Base-by-base conservation (phyloP, 2,888 invertebrate species). In the Mylabris sibirica region DNA sequence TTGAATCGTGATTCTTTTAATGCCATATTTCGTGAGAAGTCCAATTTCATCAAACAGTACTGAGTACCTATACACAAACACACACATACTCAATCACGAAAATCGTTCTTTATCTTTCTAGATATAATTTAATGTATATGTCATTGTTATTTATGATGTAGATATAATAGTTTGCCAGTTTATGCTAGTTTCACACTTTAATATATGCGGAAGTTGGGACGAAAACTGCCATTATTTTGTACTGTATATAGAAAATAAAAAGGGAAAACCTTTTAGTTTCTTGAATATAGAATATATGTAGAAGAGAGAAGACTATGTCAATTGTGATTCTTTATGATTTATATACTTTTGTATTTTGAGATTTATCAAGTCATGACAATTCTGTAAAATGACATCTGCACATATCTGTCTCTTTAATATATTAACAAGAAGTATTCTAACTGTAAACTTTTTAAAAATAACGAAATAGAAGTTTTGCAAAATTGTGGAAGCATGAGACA, bases 1-100 rank as follows among this genome's bases (percentile, higher is more conserved):
- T 83, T 80, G 84, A 86, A 87, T 89, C 89, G 89, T 89, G 89
- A 87, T 86, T 89, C 88, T 88, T 87, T 87, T 88, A 87, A 88
- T 89, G 89, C 88, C 89, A 89, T 88, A 88, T 87, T 87, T 85
- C 84, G 86, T 86, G 85, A 74, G 75, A 72, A 76, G 69, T 35
- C 17, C 64, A 20, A 64, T 59, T 34, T 14, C 61, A 41, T 24
- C 35, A 20, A 60, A 30, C 26, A n/a, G 14, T 12, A 59, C n/a
- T n/a, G n/a, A n/a, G n/a, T n/a, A n/a, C n/a, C n/a, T n/a, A n/a
- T n/a, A n/a, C n/a, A n/a, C n/a, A n/a, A n/a, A n/a, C n/a, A n/a
- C n/a, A n/a, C n/a, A n/a, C 2, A 14, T 34, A 26, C n/a, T 20
- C 57, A 57, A 57, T 20, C 49, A 24, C 3, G 2, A 53, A 53